A percentile compares a stretch with the other conserved stretches of the same genome.
phyloP scores from a whole-genome alignment of 2,113 vertebrate genomes.

The Piaya cayana region DNA sequence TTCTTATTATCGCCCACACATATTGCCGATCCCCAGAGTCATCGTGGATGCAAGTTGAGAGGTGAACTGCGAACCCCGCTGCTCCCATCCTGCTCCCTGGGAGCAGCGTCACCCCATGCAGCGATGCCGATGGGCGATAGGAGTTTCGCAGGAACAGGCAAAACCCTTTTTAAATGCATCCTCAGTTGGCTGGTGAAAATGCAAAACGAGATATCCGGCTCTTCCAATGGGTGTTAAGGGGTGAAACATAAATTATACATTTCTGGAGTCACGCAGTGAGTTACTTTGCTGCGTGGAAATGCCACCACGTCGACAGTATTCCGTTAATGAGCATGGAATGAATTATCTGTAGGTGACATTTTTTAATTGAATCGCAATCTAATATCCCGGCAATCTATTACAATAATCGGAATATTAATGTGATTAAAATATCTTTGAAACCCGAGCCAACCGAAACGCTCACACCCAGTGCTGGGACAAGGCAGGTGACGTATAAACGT shows the following conservation, averaged over 20 bases:
- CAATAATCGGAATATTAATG: slow-evolving; percentile 70
- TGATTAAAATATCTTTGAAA: slow-evolving; percentile 72
- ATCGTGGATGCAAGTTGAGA: not conserved
- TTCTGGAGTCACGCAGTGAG: not conserved
- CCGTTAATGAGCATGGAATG: slow-evolving; percentile 46
- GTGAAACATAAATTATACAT: not conserved
- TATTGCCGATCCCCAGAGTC: not conserved
- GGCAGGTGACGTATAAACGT: not conserved
- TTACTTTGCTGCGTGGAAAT: slow-evolving; percentile 39
- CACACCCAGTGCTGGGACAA: slow-evolving; percentile 20
- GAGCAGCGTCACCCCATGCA: not conserved
- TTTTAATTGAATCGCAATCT: slow-evolving; percentile 72
- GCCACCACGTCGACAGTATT: slow-evolving; percentile 22
- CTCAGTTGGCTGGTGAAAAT: not conserved
- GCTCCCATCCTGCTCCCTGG: not conserved
- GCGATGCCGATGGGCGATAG: fast-evolving
- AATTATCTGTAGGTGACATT: slow-evolving; percentile 61
- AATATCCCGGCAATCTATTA: slow-evolving; percentile 67
- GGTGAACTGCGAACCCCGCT: not conserved
- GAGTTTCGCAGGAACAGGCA: not conserved
- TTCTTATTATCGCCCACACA: slow-evolving; percentile 1
- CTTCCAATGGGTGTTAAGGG: not conserved
- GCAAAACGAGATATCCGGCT: not conserved
- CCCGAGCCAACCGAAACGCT: slow-evolving; percentile 46
- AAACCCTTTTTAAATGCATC: not conserved